phyloP scores from a whole-genome alignment of 2,888 invertebrate genomes.

The Morpho deidamia region DNA sequence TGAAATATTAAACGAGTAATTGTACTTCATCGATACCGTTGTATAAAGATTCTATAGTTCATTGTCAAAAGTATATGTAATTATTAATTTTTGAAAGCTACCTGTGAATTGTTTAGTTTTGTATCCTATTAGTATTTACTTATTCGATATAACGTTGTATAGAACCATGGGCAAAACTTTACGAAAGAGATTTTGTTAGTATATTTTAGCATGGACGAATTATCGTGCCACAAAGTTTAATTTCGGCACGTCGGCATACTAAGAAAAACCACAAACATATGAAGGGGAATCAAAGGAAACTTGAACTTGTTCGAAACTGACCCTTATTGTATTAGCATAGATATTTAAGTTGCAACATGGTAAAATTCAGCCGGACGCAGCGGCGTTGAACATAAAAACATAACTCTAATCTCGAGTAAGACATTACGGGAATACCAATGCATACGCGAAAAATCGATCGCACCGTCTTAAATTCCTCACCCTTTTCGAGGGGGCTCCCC shows the following conservation, averaged over 20 bases:
- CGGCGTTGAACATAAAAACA: slow-evolving; percentile 42
- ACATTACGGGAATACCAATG: slow-evolving; percentile 78
- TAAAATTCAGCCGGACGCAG: background rate
- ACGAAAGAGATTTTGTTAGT: background rate
- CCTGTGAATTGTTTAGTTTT: too few species aligned
- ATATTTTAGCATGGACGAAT: background rate
- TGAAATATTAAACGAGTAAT: too few species aligned
- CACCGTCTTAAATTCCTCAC: slow-evolving; percentile 78
- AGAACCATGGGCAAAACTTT: background rate
- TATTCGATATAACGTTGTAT: background rate
- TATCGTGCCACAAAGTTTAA: background rate
- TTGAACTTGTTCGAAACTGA: too few species aligned
- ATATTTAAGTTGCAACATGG: background rate
- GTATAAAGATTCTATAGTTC: too few species aligned
- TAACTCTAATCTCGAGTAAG: slow-evolving; percentile 76
- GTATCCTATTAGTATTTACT: too few species aligned
- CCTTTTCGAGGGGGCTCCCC: slow-evolving; percentile 77
- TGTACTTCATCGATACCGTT: too few species aligned
- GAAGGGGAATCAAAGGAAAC: background rate
- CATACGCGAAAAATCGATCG: slow-evolving; percentile 78
- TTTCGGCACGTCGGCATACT: background rate
- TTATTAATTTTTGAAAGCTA: too few species aligned
- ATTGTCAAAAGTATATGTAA: too few species aligned
- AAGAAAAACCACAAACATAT: background rate
- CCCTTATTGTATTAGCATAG: too few species aligned